Evolutionary conservation across 2,797 vertebrate species (phyloP), one percentile per base, ranked within the genome.

Genomic region (Cossypha polioptera): DNA sequence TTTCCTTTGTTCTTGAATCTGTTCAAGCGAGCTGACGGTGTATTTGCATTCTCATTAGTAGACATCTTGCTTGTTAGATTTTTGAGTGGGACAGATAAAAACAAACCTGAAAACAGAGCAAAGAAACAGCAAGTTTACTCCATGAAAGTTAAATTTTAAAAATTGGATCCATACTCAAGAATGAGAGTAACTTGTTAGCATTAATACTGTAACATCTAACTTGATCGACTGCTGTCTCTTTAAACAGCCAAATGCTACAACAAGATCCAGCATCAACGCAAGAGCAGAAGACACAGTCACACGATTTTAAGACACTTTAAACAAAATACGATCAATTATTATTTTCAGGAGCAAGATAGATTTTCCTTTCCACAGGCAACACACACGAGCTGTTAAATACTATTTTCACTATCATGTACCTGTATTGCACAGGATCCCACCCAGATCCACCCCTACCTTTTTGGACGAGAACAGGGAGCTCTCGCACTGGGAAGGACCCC

Each of bases 1-100:
- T 98, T 99, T 54, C 99, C 99, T 98, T 99, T 99, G 97, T 99
- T 99, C 98, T 99, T 99, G 98, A 99, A 99, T 90, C 98, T 98
- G 95, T 97, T 99, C 78, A 99, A 95, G 36, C 99, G 99, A 45
- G 96, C 98, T 33, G 75, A 87, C 29, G 98, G 98, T 97, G 97
- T 94, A 58, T 83, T 97, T 29, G 98, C 98, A 95, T 97, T 98
- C 91, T 97, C 98, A 9, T 98, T 98, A 80, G 97, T 87, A 73
- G 99, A 98, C 99, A 99, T 99, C 84, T 97, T 98, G 38, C 42
- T 73, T 67, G 11, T 28, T 21, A 53, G 48, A 24, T 40, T 87
- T 92, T 90, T 51, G 12, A 91, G 33, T 45, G 3, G 47, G 7
- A 71, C 17, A 35, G 36, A 42, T 12, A 43, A 43, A 81, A 66